Percentiles rank a stretch among this genome's conserved stretches.
Evolutionary conservation across 2,888 invertebrate species (phyloP).

Genomic region (Trissolcus japonicus): DNA sequence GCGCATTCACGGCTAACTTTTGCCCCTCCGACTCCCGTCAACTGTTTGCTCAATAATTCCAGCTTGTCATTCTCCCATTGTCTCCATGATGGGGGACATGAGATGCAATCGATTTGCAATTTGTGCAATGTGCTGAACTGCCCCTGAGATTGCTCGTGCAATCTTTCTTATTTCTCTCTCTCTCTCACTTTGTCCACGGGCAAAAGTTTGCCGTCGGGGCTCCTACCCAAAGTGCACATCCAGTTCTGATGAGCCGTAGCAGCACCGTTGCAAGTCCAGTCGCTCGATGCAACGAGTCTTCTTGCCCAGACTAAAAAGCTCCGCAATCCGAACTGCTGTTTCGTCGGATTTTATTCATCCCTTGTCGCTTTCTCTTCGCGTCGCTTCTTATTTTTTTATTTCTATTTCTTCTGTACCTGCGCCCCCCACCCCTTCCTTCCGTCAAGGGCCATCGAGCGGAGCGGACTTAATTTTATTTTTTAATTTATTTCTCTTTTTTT

Average conservation of each 20-base stretch:
- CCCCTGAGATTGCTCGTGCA: not conserved
- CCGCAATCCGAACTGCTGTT: slow-evolving; percentile 66
- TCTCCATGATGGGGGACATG: not conserved
- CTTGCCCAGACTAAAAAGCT: slow-evolving; percentile 35
- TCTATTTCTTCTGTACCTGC: not conserved
- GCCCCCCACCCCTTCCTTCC: not conserved
- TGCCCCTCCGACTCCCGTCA: slow-evolving; percentile 8
- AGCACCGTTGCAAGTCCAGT: slow-evolving; percentile 37
- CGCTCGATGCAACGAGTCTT: slow-evolving; percentile 43
- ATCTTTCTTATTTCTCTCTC: not conserved
- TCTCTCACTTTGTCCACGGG: slow-evolving; percentile 5
- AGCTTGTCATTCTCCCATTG: not conserved
- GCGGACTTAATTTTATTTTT: slow-evolving; percentile 36
- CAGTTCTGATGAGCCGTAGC: not conserved
- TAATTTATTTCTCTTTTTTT: slow-evolving; percentile 3
- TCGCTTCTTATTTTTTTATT: slow-evolving; percentile 13
- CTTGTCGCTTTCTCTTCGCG: slow-evolving; percentile 24
- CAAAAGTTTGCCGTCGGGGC: slow-evolving; percentile 25
- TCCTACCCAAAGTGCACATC: slow-evolving; percentile 13
- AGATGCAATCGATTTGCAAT: slow-evolving; percentile 6
- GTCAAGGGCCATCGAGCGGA: slow-evolving; percentile 40
- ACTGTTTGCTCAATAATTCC: slow-evolving; percentile 32
- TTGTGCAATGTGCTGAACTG: slow-evolving; percentile 7
- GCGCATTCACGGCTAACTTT: slow-evolving; percentile 23
- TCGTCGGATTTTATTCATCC: slow-evolving; percentile 25